Evolutionary conservation across 2,797 vertebrate species (phyloP).

Genomic region (Okamejei kenojei): DNA sequence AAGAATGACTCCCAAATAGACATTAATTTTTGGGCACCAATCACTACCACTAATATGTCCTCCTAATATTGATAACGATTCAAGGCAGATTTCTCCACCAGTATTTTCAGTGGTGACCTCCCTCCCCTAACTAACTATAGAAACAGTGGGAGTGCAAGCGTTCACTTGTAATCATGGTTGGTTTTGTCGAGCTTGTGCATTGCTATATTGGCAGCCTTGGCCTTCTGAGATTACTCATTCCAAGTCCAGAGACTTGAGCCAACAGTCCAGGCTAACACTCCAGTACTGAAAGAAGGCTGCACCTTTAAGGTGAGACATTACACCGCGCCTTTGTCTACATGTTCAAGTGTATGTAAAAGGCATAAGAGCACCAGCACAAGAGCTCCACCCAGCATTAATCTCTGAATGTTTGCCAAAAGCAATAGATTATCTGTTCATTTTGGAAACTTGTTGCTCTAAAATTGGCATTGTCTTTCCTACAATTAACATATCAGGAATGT

Average conservation of each 20-base stretch:
- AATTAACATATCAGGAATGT: background rate
- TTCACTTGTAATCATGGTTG: background rate
- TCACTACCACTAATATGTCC: too few species aligned
- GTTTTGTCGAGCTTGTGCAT: background rate
- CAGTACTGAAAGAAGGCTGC: background rate
- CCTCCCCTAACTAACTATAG: too few species aligned
- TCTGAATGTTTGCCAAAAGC: background rate
- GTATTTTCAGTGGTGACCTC: background rate
- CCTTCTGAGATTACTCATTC: background rate
- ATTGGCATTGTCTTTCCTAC: background rate
- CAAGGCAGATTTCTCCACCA: background rate
- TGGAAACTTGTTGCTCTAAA: background rate
- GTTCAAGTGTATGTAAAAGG: background rate
- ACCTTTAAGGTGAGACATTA: background rate
- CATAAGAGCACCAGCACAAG: background rate
- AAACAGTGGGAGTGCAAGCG: background rate
- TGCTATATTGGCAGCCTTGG: background rate
- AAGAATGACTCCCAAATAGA: background rate
- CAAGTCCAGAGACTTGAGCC: background rate
- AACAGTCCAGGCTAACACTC: background rate
- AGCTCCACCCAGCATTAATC: background rate
- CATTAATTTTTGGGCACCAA: too few species aligned
- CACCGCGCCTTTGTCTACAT: background rate
- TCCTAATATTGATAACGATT: too few species aligned
- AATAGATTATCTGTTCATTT: background rate